A percentile compares a stretch with the other conserved stretches of the same genome.
Evolutionary conservation across 2,888 invertebrate genomes (phyloP).

Genomic region (Metellina segmentata): DNA sequence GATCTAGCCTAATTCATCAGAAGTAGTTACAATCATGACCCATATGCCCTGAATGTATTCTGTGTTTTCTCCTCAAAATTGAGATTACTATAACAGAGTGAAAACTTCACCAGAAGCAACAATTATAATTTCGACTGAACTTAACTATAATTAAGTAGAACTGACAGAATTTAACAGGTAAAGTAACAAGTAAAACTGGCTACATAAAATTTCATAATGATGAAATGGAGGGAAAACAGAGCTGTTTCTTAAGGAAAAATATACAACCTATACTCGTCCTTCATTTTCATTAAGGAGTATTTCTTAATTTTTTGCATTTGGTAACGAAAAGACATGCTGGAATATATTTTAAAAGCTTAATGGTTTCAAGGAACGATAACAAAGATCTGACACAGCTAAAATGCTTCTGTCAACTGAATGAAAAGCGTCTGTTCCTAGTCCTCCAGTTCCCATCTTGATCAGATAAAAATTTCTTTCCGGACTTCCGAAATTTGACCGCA

Average conservation of each 20-base stretch:
- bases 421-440: conserved; percentile 31
- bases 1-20: no score
- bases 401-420: conserved; percentile 4
- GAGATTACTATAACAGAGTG: no score
- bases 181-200: neutral
- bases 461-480: conserved; percentile 51
- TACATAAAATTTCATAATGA: neutral
- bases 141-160: no score
- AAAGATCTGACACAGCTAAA: neutral
- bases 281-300: conserved; percentile 10
- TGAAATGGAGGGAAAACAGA: no score
- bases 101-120: no score
- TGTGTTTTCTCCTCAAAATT: no score
- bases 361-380: neutral
- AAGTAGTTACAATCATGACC: no score
- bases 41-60: no score
- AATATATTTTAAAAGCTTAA: neutral
- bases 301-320: conserved; percentile 43
- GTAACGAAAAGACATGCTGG: neutral
- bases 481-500: conserved; percentile 1
- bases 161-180: no score
- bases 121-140: no score
- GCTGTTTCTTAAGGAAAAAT: neutral
- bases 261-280: conserved; percentile 48
- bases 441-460: conserved; percentile 39